Evolutionary conservation across 1,140 invertebrate species (phyloP), one percentile per base, ranked within the genome.

Genomic region (Zaprionus nigranus): DNA sequence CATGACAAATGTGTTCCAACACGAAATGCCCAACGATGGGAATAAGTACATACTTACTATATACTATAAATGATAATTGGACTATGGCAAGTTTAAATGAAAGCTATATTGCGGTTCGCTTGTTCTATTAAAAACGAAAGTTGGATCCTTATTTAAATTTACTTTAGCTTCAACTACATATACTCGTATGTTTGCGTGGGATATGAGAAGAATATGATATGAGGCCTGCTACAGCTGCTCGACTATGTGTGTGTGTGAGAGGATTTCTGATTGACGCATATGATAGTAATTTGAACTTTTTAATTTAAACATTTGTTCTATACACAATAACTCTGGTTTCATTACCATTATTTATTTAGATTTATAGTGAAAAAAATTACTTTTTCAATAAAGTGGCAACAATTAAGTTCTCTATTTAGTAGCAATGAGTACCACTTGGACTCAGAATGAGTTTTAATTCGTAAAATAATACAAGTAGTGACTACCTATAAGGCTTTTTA

Each of bases 1-100:
- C 26, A 49, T 75, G 56, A 81, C 62, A 81, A 80, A 80, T 75
- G 71, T 11, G 54, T 17, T 30, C 30, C 22, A 71, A 51, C 54
- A 80, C 65, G 78, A 70, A 75, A 75, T 64, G 34, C 43, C 36
- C 24, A 11, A n/a, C 24, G 22, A 28, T 28, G 46, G 34, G 40
- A 20, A 30, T 22, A 46, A 46, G 7, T 49, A 34, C 26, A 46
- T 51, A 22, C 7, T 30, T 46, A 46, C n/a, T n/a, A 46, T 46
- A 51, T 22, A 15, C 30, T 26, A 64, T 64, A 36, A 38, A 38
- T 64, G 24, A 64, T 64, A 56, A 56, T 56, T 58, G 58, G 64
- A 49, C 40, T 24, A 2, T 60, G 13, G n/a, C 51, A n/a, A 34
- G 24, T 56, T 28, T 12, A 30, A 56, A n/a, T 56, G 24, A 3